Percentiles rank a stretch among this genome's conserved stretches.
Conservation (phyloP, 1,140 invertebrate species). For the Bombus affinis region DNA sequence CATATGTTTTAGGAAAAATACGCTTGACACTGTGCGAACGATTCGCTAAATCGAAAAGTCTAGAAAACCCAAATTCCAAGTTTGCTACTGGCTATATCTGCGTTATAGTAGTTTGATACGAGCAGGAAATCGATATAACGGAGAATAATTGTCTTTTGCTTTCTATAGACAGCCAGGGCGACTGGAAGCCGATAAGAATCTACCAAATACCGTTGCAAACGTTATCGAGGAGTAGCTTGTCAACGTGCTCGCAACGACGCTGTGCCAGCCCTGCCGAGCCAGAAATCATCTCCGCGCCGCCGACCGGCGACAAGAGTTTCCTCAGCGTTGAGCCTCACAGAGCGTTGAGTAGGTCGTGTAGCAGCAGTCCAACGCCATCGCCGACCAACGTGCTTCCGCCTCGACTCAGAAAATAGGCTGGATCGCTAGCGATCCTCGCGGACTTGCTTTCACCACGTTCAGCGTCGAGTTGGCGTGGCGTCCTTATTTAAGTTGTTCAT, state of each 20-base stretch:
- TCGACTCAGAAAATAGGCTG: constrained; percentile 52
- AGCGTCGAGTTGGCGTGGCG: no score
- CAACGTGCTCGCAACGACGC: constrained; percentile 67
- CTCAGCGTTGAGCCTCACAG: constrained; percentile 75
- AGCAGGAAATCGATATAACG: no score
- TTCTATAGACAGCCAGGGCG: constrained; percentile 66
- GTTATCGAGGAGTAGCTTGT: constrained; percentile 70
- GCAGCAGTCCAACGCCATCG: constrained; percentile 81
- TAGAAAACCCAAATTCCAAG: no score
- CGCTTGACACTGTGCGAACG: no score
- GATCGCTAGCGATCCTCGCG: no score
- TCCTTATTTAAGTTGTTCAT: rapidly evolving
- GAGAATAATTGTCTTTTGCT: background rate
- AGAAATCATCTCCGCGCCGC: constrained; percentile 68
- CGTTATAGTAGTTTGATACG: rapidly evolving
- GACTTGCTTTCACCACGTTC: background rate
- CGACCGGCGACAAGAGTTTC: constrained; percentile 67
- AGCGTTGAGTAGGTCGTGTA: constrained; percentile 81
- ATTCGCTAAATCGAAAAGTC: no score
- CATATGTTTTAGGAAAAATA: no score
- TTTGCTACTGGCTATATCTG: no score
- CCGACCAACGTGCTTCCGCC: constrained; percentile 49
- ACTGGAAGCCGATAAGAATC: constrained; percentile 82
- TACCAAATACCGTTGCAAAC: constrained; percentile 83
- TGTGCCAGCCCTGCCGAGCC: constrained; percentile 72